Percentiles rank a stretch among this genome's conserved stretches.
Evolutionary conservation across 2,797 vertebrate species (phyloP).

Genomic region (Podarcis lilfordi): DNA sequence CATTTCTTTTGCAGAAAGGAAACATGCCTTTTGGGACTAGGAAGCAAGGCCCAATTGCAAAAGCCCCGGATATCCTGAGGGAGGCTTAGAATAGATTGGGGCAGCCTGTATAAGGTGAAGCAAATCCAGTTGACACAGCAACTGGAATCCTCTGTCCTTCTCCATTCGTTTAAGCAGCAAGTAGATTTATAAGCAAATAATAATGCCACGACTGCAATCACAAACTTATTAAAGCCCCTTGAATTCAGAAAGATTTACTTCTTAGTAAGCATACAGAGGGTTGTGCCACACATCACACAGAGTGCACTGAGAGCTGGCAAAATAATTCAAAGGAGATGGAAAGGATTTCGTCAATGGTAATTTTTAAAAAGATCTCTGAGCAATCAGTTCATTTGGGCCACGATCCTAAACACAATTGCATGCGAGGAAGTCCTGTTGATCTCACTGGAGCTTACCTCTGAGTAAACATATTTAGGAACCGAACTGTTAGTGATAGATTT

Average conservation of each 20-base stretch:
- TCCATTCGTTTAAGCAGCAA: slow-evolving; percentile 59
- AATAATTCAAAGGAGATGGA: slow-evolving; percentile 72
- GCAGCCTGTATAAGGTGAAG: slow-evolving; percentile 67
- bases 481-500: slow-evolving; percentile 64
- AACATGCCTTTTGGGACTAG: slow-evolving; percentile 48
- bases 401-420: not conserved
- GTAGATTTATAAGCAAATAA: slow-evolving; percentile 74
- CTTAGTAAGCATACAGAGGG: not conserved
- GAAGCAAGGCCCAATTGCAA: slow-evolving; percentile 59
- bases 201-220: slow-evolving; percentile 47
- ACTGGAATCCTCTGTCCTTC: slow-evolving; percentile 63
- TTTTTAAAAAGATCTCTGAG: slow-evolving; percentile 65
- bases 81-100: slow-evolving; percentile 66
- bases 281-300: slow-evolving; percentile 21
- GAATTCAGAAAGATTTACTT: not conserved
- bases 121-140: slow-evolving; percentile 65
- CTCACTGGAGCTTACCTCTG: not conserved
- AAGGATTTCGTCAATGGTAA: slow-evolving; percentile 73
- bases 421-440: not conserved
- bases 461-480: not conserved
- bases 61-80: slow-evolving; percentile 56
- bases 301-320: slow-evolving; percentile 72
- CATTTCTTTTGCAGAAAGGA: slow-evolving; percentile 48
- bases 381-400: slow-evolving; percentile 58
- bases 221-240: not conserved